Evolutionary conservation across 1,140 invertebrate species (phyloP), one percentile per base, ranked within the genome.

Genomic region (Charaxes varanes): DNA sequence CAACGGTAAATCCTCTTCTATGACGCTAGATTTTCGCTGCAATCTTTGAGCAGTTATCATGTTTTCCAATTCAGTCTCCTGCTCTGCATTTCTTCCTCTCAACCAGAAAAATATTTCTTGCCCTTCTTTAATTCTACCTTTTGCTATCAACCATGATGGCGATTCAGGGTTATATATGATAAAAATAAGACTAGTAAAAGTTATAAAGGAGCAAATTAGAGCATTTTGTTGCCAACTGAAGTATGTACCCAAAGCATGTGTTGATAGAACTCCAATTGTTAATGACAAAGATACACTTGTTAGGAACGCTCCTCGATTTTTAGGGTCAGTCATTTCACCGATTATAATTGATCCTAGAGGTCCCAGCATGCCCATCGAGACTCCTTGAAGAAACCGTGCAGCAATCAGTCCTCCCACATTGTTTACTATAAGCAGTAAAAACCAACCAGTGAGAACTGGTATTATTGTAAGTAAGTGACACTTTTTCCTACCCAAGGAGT

Each of bases 281-380:
- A 81, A 30, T 1, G 77, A 76, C 6, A 81, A 26, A 2, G 77
- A 80, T 1, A 83, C 69, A n/a, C 65, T 54, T 2, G 79, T 79
- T 1, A 83, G 41, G 37, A 79, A 81, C 1, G 63, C 62, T 14
- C 77, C 77, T 13, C 79, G 48, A 19, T 77, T 78, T 13, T 47
- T 72, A 1, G 79, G 79, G 27, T 77, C 64, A n/a, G 77, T 81
- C 67, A 74, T 79, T 72, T 83, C 79, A n/a, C 69, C 77, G 2
- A 83, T 79, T 13, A 81, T 77, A 14, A 83, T 77, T 5, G 79
- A 80, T 0, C 77, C 72, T 0, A 83, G 35, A 3, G 79, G 73
- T 7, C 73, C 79, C 0, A 78, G 54, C 68, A 79, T 71, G 0
- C 79, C 79, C 77, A 83, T 81, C 6, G 79, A 57, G 1, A 83